These are phyloP conservation scores for Selene dorsalis DNA, from an alignment of 2,797 vertebrate species.

Conservation along the genomic window DNA sequence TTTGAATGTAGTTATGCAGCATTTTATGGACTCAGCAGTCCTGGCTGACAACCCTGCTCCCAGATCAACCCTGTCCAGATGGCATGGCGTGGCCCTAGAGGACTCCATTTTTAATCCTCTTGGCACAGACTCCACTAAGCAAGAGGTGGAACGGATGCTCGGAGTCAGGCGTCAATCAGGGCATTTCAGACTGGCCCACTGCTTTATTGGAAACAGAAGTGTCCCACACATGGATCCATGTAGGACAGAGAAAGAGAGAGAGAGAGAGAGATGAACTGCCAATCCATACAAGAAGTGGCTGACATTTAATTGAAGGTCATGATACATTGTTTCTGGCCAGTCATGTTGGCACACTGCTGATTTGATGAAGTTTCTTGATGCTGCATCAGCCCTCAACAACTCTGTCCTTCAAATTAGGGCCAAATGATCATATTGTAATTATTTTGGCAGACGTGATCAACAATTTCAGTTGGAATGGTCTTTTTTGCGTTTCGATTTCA, in stretches of 20 bases:
- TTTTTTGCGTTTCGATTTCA: too few species aligned
- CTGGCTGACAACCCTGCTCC: constrained; percentile 72
- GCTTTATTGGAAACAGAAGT: constrained; percentile 27
- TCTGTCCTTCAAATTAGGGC: not conserved
- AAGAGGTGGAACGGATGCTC: constrained; percentile 79
- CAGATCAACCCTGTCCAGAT: constrained; percentile 83
- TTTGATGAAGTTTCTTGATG: not conserved
- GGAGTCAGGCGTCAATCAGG: constrained; percentile 75
- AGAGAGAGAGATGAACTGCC: not conserved
- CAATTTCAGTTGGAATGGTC: too few species aligned
- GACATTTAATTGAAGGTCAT: constrained; percentile 47
- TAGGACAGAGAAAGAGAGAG: not conserved
- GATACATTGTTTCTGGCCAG: not conserved
- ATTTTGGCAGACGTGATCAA: too few species aligned
- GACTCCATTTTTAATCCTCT: constrained; percentile 83
- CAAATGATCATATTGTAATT: too few species aligned
- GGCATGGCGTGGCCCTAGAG: constrained; percentile 77
- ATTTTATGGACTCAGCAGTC: constrained; percentile 70
- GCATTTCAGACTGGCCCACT: constrained; percentile 49
- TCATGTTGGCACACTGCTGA: not conserved
- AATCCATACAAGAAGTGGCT: constrained; percentile 2
- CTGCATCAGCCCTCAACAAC: not conserved
- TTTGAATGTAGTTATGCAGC: constrained; percentile 66
- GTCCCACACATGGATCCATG: constrained; percentile 7
- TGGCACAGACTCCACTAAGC: constrained; percentile 73